Evolutionary conservation across 1,140 invertebrate species (phyloP), one percentile per base, ranked within the genome.

Genomic region (Drosophila subobscura): DNA sequence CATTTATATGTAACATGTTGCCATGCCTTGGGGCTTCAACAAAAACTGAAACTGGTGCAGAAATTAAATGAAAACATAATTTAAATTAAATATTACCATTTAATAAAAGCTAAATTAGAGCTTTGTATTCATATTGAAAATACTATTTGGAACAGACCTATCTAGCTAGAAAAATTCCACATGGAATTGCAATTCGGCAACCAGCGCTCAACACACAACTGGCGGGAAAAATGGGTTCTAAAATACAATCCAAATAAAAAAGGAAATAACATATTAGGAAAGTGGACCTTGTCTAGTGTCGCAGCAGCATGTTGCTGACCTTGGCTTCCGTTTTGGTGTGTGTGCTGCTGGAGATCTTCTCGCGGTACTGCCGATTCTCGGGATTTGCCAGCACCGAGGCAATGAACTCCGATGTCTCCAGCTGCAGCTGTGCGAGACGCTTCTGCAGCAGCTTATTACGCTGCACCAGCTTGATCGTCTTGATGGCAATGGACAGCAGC

Each of bases 341-440:
- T 33, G 27, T 33, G 27, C 1, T 29, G 29, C 7, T 33, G 14
- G 50, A 33, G 29, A 81, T 73, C 44, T 89, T 85, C 22, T 86
- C 72, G n/a, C 84, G 80, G 25, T 91, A 77, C 47, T 90, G 78
- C 8, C 75, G 68, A 56, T 91, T 91, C 54, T 91, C 90, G 4
- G 90, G 90, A 78, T 91, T 91, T 25, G 84, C 77, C 74, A 91
- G 41, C 22, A 91, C 88, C 27, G 90, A 91, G 56, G 90, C 73
- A 50, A 91, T 89, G 40, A 91, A 91, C 63, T 86, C 72, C 5
- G 79, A 86, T 2, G 90, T 91, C 61, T 91, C 90, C 41, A 84
- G 41, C 54, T 91, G 90, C 52, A 91, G 45, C 29, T 91, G 76
- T 0, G 79, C 58, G 40, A 91, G 33, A 29, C 90, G 85, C 51